phyloP scores from a whole-genome alignment of 2,888 invertebrate genomes.

The Urechis unicinctus region DNA sequence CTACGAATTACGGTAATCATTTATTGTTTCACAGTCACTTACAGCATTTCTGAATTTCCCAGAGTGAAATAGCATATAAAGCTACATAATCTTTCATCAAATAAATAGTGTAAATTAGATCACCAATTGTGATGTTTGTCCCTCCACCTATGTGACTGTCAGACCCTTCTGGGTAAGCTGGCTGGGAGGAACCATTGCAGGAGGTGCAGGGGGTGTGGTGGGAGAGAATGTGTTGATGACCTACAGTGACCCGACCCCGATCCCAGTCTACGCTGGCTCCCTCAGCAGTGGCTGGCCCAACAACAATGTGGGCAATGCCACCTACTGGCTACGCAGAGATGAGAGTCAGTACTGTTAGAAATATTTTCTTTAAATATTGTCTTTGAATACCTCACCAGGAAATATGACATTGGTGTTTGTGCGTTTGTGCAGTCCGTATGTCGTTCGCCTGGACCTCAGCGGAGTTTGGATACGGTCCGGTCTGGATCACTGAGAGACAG shows the following conservation, averaged over 20 bases:
- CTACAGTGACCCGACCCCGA: background rate
- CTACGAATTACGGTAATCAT: background rate
- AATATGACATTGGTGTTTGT: background rate
- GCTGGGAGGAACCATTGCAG: background rate
- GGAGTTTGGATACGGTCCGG: background rate
- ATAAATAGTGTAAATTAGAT: too few relatives aligned
- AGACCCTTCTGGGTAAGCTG: background rate
- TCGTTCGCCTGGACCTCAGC: background rate
- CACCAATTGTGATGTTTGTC: too few relatives aligned
- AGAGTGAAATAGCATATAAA: too few relatives aligned
- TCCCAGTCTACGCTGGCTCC: background rate
- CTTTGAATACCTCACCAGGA: background rate
- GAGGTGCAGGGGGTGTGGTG: background rate
- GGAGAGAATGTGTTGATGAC: background rate
- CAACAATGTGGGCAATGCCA: background rate
- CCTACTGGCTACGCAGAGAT: background rate
- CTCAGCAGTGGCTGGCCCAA: background rate
- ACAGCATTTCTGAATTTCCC: background rate
- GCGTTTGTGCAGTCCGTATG: conserved; percentile 1
- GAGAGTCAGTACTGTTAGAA: background rate
- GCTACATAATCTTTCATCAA: too few relatives aligned
- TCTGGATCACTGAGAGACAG: conserved; percentile 1
- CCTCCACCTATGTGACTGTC: too few relatives aligned
- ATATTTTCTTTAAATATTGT: too few relatives aligned
- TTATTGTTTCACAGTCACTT: background rate